These are phyloP conservation scores for Caranx ignobilis DNA, from an alignment of 2,113 vertebrate species.

Conservation along the genomic window DNA sequence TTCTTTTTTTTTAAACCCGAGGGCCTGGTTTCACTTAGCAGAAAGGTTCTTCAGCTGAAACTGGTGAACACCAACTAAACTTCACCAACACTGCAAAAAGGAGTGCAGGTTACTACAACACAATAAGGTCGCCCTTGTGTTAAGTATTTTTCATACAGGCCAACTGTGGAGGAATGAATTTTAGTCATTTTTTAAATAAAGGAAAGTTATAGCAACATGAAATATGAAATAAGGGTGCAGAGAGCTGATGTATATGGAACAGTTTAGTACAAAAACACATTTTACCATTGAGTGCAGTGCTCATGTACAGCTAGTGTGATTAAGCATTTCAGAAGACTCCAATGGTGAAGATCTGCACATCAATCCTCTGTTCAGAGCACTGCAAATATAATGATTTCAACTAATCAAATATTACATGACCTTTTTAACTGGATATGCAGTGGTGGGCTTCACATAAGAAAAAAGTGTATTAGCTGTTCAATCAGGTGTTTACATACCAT, in stretches of 20 bases:
- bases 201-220: background rate
- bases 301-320: background rate
- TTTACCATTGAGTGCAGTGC: background rate
- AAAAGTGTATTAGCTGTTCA: background rate
- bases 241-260: background rate
- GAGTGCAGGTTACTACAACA: background rate
- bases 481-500: background rate
- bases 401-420: background rate
- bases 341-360: background rate
- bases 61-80: conserved; percentile 54
- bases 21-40: conserved; percentile 80
- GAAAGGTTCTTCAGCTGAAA: conserved; percentile 65
- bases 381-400: background rate
- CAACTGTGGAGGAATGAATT: background rate
- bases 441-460: too few species aligned
- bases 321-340: background rate
- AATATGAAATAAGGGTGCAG: background rate
- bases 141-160: background rate
- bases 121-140: background rate
- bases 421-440: background rate
- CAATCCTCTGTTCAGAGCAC: background rate
- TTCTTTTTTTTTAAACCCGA: conserved; percentile 70
- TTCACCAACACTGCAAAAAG: conserved; percentile 38
- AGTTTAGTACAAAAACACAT: background rate
- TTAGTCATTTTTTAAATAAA: background rate